These are phyloP conservation scores for Lepidocolaptes lacrymiger DNA, from an alignment of 2,797 vertebrate genomes.

Conservation along the genomic window DNA sequence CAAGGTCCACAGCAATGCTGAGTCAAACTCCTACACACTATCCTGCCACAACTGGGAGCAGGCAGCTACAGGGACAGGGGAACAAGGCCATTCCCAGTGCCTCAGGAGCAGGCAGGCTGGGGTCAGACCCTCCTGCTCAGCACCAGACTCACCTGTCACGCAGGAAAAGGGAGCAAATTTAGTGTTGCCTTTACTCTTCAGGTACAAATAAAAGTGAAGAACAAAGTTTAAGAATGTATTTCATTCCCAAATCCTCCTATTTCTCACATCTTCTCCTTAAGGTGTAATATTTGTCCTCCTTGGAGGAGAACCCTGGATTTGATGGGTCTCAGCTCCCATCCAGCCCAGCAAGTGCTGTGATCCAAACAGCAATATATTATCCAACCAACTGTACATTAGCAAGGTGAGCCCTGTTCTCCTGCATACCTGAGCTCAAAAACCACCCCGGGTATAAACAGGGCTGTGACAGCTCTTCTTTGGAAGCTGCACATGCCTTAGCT, in stretches of 20 bases:
- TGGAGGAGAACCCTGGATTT: neutral
- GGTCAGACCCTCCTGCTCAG: neutral
- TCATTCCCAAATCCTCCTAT: neutral
- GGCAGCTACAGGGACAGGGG: neutral
- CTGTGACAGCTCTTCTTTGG: neutral
- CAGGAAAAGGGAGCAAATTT: neutral
- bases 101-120: neutral
- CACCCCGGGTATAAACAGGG: neutral
- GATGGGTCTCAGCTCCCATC: neutral
- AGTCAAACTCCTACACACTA: neutral
- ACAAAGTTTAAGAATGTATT: neutral
- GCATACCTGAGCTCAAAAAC: neutral
- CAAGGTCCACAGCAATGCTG: accelerated
- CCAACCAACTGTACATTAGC: accelerated
- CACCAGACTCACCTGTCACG: neutral
- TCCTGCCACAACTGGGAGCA: accelerated
- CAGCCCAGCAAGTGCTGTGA: neutral
- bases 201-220: neutral
- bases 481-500: neutral
- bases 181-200: accelerated
- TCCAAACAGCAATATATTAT: neutral
- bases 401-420: neutral
- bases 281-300: neutral
- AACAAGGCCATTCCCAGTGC: neutral
- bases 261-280: neutral